A percentile compares a stretch with the other conserved stretches of the same genome.
phyloP scores from a whole-genome alignment of 2,888 invertebrate species.

The Stenurella melanura region DNA sequence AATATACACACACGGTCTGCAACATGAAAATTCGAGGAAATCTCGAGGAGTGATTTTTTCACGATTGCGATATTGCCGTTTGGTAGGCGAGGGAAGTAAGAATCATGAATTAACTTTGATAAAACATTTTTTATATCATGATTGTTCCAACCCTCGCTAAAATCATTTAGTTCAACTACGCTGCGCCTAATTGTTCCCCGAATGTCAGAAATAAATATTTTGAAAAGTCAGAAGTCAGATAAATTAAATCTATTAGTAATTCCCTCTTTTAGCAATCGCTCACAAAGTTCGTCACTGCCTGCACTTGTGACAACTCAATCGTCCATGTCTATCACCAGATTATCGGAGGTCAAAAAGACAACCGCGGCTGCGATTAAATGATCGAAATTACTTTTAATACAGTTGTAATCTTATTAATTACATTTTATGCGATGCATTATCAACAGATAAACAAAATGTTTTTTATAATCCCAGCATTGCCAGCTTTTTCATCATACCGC shows the following conservation, averaged over 20 bases:
- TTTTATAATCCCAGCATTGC: background rate
- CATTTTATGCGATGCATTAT: background rate
- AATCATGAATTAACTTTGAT: too few relatives aligned
- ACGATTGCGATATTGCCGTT: too few relatives aligned
- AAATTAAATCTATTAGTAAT: background rate
- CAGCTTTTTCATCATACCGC: background rate
- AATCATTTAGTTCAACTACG: too few relatives aligned
- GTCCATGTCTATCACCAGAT: background rate
- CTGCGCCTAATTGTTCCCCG: too few relatives aligned
- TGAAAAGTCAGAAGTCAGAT: background rate
- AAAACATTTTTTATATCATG: too few relatives aligned
- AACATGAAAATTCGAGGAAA: too few relatives aligned
- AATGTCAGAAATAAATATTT: too few relatives aligned
- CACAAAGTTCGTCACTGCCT: background rate
- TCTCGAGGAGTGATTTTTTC: too few relatives aligned
- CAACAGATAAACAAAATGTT: background rate
- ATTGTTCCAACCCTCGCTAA: too few relatives aligned
- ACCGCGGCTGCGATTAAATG: background rate
- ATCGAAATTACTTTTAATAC: background rate
- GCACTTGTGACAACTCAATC: background rate
- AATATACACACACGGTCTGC: too few relatives aligned
- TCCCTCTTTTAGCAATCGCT: too few relatives aligned
- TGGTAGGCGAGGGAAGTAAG: too few relatives aligned
- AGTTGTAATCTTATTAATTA: background rate
- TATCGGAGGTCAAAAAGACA: background rate